Base-by-base conservation (phyloP, 1,140 invertebrate species). In the Drosophila pseudoananassae region DNA sequence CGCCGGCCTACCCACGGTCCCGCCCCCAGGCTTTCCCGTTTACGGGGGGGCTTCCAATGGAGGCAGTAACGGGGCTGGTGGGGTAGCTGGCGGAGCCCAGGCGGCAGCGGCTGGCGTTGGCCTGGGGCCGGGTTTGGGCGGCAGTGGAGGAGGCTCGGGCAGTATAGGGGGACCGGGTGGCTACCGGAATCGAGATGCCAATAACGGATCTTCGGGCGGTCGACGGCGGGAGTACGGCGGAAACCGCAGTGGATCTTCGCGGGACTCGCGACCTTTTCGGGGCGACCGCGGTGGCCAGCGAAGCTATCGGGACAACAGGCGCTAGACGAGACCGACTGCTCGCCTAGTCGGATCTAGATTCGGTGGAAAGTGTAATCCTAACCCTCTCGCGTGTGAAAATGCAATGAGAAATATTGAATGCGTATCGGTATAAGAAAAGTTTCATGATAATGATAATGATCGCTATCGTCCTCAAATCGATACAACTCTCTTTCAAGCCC, bases 201-300 rank as follows among this genome's bases (percentile, higher is more conserved):
- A 80, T 70, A 91, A 90, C 63, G 74, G 71, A 55, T 71, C 90
- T 54, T 59, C 85, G 74, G 70, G 71, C 69, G 63, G 69, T 76
- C 61, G 90, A 73, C 74, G 90, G 15, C 85, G 83, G 45, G 82
- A 90, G 17, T 87, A 89, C 64, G 82, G 73, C 64, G 82, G 73
- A 15, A 74, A 74, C 57, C 74, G 69, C 31, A 78, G 77, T 17
- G 83, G 81, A 59, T 81, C 81, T 33, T 85, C 82, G 74, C 82
- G 81, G 60, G 84, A 84, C 20, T 85, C 82, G 81, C 82, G 81
- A 63, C 64, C 75, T 25, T 85, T 81, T 69, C 76, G 84, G 40
- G 85, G 90, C 31, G 73, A 79, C 31, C 83, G 83, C 40, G 80
- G 76, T 43, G 87, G 89, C 52, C 88, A 91, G 47, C 81, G 90